Base-by-base conservation (phyloP, 2,113 vertebrate species). In the Grallaria varia region DNA sequence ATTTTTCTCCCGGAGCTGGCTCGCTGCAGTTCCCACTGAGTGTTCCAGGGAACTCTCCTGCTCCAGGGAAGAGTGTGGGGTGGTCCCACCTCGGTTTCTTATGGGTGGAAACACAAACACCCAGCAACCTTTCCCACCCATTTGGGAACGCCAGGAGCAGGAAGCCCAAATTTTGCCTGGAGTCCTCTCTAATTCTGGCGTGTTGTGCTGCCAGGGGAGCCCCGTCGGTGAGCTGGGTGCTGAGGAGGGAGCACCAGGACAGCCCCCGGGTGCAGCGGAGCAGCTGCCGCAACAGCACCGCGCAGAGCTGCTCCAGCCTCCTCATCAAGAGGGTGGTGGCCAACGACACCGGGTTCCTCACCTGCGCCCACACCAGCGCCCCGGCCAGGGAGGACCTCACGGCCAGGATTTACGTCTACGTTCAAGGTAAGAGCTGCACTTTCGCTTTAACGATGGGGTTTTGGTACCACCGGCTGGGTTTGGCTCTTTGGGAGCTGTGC, bases 341-440 rank as follows among this genome's bases (percentile, higher is more conserved):
- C 75, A 97, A 47, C 0, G 98, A 99, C 97, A 99, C 98, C 0
- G 98, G 99, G 4, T 95, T 66, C 35, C 98, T 99, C 96, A 97
- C 86, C 79, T 99, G 99, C 75, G 55, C 42, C n/a, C 97, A 94
- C 52, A 77, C n/a, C 39, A 63, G 72, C 37, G 12, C 40, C 39
- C 94, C 87, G 14, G 42, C 45, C 17, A 55, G 86, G 1, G 63
- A 97, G 77, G 47, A 63, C 12, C 80, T 84, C 37, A 73, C 80
- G 24, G 96, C 98, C 92, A 97, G 39, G 35, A 63, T 97, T 19
- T 99, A 99, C 1, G 93, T 99, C 68, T 99, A 96, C 52, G 98
- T 99, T 45, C 97, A 96, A 98, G 98, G 99, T 99, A 96, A 98
- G 98, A 42, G 27, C 13, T 62, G 17, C 9, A 1, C 4, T 55